These are phyloP conservation scores for Elgonia sp. DNA, from an alignment of 2,888 invertebrate genomes.

Conservation along the genomic window DNA sequence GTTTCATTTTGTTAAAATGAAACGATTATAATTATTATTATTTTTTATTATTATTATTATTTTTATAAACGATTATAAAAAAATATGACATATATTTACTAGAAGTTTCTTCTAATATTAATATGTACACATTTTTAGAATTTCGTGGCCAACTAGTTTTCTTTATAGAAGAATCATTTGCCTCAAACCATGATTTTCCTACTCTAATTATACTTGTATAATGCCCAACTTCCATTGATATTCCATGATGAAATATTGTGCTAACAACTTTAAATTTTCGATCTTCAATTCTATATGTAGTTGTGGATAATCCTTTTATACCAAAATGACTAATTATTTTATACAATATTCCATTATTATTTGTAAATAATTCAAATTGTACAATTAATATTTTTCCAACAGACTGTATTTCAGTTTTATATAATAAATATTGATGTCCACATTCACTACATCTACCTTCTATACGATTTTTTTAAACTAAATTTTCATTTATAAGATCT, in stretches of 20 bases:
- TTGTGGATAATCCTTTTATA: slow-evolving; percentile 19
- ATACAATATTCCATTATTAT: neutral
- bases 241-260: slow-evolving; percentile 9
- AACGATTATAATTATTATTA: no score
- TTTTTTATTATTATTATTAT: no score
- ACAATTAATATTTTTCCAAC: neutral
- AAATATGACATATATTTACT: no score
- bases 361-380: slow-evolving; percentile 3
- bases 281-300: neutral
- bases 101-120: no score
- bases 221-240: slow-evolving; percentile 3
- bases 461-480: no score
- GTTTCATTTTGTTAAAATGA: no score
- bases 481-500: no score
- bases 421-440: slow-evolving; percentile 8
- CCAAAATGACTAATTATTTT: neutral
- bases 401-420: slow-evolving; percentile 3
- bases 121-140: no score
- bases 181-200: slow-evolving; percentile 11
- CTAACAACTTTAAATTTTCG: slow-evolving; percentile 5
- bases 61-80: no score
- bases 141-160: neutral
- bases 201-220: slow-evolving; percentile 9
- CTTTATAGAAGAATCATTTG: neutral
- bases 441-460: slow-evolving; percentile 16